Percentiles rank a stretch among this genome's conserved stretches.
These are phyloP conservation scores for Zosterops hypoxanthus DNA, from an alignment of 2,113 vertebrate species.

Conservation along the genomic window DNA sequence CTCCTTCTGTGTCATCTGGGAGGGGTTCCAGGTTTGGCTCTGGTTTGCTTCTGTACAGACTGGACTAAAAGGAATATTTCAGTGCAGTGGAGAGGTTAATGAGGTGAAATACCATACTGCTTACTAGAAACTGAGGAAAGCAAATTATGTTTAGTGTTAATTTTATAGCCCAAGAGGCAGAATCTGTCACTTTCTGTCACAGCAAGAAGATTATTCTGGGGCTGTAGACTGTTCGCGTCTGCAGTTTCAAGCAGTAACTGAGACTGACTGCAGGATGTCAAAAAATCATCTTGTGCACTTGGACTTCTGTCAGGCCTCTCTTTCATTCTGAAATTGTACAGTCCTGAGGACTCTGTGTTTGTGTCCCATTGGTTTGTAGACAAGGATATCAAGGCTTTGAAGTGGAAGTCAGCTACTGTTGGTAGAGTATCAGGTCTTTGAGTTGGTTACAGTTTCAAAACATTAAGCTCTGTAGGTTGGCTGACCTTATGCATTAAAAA, in stretches of 20 bases:
- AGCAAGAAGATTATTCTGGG: background rate
- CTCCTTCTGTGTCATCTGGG: fast-evolving
- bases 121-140: background rate
- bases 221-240: background rate
- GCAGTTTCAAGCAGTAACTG: background rate
- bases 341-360: background rate
- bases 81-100: fast-evolving
- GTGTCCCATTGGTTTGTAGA: background rate
- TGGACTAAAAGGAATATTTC: fast-evolving
- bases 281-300: background rate
- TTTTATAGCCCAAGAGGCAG: background rate
- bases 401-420: background rate
- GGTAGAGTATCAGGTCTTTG: background rate
- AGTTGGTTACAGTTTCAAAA: background rate
- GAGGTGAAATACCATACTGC: background rate
- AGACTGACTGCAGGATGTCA: background rate
- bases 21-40: background rate
- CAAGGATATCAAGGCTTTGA: background rate
- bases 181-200: background rate
- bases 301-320: background rate
- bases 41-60: too few species aligned
- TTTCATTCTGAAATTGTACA: background rate
- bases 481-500: background rate
- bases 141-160: background rate
- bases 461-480: background rate